Percentiles rank a stretch among this genome's conserved stretches.
phyloP scores from a whole-genome alignment of 2,113 vertebrate genomes.

The Steatornis caripensis region DNA sequence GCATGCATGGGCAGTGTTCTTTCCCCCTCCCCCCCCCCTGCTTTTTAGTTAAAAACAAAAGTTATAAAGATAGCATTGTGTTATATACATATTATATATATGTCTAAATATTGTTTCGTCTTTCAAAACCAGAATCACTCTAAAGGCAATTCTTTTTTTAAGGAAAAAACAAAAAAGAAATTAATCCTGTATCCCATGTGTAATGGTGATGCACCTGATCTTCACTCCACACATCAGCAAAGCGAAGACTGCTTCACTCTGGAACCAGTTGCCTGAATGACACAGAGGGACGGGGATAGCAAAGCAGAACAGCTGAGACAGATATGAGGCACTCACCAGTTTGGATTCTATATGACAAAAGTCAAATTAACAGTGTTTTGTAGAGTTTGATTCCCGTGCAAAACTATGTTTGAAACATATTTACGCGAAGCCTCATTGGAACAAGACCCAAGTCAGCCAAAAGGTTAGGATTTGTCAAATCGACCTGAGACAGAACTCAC shows the following conservation, averaged over 20 bases:
- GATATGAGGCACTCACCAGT: accelerated
- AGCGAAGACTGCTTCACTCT: neutral
- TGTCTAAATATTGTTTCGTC: neutral
- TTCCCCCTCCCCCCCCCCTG: neutral
- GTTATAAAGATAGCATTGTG: neutral
- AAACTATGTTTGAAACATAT: neutral
- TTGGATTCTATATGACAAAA: neutral
- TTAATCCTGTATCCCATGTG: neutral
- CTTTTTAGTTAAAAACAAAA: neutral
- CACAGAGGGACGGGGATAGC: neutral
- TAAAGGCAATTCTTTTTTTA: neutral
- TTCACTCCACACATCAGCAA: neutral
- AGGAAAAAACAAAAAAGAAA: neutral
- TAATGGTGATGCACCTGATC: neutral
- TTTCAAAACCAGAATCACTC: neutral
- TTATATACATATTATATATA: neutral
- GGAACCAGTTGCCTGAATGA: neutral
- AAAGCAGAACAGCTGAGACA: neutral
- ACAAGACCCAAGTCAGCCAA: neutral
- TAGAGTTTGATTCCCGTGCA: neutral
- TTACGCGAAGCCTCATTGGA: neutral
- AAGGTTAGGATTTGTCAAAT: neutral
- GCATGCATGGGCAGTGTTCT: neutral
- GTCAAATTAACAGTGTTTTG: neutral
- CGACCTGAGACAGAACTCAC: neutral